These are phyloP conservation scores for Nannobrachium achirus DNA, from an alignment of 2,113 vertebrate genomes.

Conservation along the genomic window DNA sequence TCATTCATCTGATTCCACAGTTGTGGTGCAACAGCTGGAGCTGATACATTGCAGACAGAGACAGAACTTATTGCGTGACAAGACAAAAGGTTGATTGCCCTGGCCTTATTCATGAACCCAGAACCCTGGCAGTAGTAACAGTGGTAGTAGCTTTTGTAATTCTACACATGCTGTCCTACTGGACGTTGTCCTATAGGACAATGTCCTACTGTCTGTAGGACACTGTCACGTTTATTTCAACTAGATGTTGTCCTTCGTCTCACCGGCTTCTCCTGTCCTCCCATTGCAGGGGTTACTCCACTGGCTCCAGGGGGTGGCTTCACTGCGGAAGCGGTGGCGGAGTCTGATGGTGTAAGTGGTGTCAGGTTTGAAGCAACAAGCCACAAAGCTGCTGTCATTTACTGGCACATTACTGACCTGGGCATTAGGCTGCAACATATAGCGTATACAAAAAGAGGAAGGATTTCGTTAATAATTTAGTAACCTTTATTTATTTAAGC, in stretches of 20 bases:
- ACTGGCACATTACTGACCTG: conserved; percentile 26
- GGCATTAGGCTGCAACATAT: conserved; percentile 24
- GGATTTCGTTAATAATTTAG: no score
- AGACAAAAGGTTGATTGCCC: background rate
- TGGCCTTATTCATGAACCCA: no score
- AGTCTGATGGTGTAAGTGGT: conserved; percentile 59
- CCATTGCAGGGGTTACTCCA: conserved; percentile 83
- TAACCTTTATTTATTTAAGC: no score
- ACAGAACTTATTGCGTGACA: background rate
- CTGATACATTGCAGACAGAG: conserved; percentile 33
- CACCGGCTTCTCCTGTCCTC: conserved; percentile 81
- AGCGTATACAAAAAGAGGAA: background rate
- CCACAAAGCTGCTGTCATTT: background rate
- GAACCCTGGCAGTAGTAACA: no score
- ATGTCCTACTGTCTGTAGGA: no score
- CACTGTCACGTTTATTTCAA: background rate
- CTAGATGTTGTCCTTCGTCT: background rate
- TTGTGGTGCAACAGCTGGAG: conserved; percentile 62
- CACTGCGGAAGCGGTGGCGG: conserved; percentile 84
- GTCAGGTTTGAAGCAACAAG: conserved; percentile 63
- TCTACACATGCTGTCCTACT: no score
- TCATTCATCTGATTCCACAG: conserved; percentile 64
- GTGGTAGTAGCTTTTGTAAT: no score
- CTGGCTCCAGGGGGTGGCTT: conserved; percentile 84
- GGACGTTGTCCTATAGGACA: no score